Conservation (phyloP, 2,888 invertebrate genomes). For the Junonia oenone region DNA sequence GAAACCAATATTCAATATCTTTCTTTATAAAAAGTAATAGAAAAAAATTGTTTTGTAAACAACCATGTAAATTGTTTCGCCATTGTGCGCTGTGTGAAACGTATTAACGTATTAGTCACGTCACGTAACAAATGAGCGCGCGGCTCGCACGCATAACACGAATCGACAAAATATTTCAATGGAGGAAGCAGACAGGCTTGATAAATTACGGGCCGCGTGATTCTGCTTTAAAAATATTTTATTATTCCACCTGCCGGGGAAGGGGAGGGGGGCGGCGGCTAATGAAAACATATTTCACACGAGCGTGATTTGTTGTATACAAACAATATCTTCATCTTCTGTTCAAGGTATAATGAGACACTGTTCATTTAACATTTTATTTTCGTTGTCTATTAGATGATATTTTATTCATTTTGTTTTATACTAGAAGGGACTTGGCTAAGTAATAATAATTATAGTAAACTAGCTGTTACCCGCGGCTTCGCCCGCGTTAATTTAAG, state of each 20-base stretch:
- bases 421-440: too few relatives aligned
- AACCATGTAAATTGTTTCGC: not conserved
- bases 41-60: not conserved
- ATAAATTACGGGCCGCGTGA: slow-evolving; percentile 14
- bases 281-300: not conserved
- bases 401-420: too few relatives aligned
- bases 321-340: too few relatives aligned
- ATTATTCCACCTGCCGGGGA: not conserved
- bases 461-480: too few relatives aligned
- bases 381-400: too few relatives aligned
- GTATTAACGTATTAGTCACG: slow-evolving; percentile 1
- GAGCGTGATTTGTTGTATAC: too few relatives aligned
- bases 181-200: slow-evolving; percentile 6
- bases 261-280: not conserved
- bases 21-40: too few relatives aligned
- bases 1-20: too few relatives aligned
- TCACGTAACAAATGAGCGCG: slow-evolving; percentile 7
- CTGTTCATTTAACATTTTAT: too few relatives aligned
- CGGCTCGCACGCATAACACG: slow-evolving; percentile 7
- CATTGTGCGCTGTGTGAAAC: not conserved
- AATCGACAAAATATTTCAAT: slow-evolving; percentile 14
- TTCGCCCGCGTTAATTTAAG: too few relatives aligned
- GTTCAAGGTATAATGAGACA: too few relatives aligned
- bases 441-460: too few relatives aligned
- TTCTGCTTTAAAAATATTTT: slow-evolving; percentile 12